A percentile compares a stretch with the other conserved stretches of the same genome.
These are phyloP conservation scores for Heliconius aoede DNA, from an alignment of 2,888 invertebrate genomes.

Conservation along the genomic window DNA sequence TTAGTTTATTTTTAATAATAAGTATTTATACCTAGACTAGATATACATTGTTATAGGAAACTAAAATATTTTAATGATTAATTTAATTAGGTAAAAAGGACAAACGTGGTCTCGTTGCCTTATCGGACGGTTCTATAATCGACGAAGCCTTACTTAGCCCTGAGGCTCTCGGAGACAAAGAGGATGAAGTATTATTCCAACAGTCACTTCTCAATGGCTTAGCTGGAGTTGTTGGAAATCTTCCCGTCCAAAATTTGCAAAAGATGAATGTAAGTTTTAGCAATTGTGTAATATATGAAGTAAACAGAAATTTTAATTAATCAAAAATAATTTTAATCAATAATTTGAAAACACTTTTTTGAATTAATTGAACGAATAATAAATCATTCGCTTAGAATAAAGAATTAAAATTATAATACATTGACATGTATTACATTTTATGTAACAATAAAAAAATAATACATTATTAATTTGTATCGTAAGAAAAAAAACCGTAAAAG, in stretches of 20 bases:
- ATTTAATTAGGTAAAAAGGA: constrained; percentile 76
- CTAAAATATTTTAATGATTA: neutral
- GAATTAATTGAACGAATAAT: too few species aligned
- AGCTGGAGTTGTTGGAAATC: constrained; percentile 87
- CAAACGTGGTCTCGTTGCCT: constrained; percentile 86
- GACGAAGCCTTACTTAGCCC: constrained; percentile 84
- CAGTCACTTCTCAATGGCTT: constrained; percentile 85
- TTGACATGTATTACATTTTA: too few species aligned
- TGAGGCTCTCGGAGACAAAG: constrained; percentile 61
- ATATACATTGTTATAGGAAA: too few species aligned
- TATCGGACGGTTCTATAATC: constrained; percentile 87
- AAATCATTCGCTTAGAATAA: too few species aligned
- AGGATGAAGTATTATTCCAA: constrained; percentile 75
- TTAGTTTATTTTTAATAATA: neutral
- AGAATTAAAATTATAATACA: too few species aligned
- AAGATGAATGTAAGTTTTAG: constrained; percentile 80
- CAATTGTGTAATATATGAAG: neutral
- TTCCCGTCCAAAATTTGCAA: constrained; percentile 85
- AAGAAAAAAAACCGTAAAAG: too few species aligned
- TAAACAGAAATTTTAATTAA: neutral
- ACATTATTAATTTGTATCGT: too few species aligned
- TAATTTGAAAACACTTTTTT: too few species aligned
- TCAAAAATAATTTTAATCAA: too few species aligned
- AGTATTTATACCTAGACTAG: neutral
- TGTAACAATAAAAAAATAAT: too few species aligned